Conservation (phyloP, 2,888 invertebrate species). For the Dendrolimus houi region DNA sequence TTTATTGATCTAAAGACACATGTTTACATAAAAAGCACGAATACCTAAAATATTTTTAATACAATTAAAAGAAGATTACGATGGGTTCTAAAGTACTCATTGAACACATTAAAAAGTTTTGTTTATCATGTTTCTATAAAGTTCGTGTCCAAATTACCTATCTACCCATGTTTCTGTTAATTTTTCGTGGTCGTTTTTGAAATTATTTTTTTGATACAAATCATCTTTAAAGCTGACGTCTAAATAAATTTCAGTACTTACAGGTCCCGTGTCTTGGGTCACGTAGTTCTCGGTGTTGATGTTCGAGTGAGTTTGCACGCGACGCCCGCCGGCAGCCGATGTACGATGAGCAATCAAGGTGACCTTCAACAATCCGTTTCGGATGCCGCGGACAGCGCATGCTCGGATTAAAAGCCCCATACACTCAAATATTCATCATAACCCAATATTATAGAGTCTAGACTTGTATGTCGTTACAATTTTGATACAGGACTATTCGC, state of each 20-base stretch:
- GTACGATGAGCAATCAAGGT: conserved; percentile 41
- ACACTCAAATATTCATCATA: conserved; percentile 30
- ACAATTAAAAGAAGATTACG: no score
- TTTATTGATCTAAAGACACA: no score
- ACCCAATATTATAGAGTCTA: conserved; percentile 14
- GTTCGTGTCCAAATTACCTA: no score
- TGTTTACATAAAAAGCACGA: no score
- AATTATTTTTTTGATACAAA: background rate
- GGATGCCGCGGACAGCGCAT: conserved; percentile 56
- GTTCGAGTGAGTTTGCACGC: conserved; percentile 15
- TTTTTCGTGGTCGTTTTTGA: background rate
- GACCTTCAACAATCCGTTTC: conserved; percentile 57
- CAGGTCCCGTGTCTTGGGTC: conserved; percentile 28
- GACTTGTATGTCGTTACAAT: conserved; percentile 11
- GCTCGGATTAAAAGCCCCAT: conserved; percentile 32
- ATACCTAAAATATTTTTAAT: no score
- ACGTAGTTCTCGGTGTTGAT: conserved; percentile 27
- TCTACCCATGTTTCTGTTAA: no score
- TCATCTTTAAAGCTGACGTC: background rate
- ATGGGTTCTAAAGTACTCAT: no score
- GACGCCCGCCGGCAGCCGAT: conserved; percentile 12
- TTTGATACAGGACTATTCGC: conserved; percentile 31
- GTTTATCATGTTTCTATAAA: no score
- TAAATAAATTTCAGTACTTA: background rate
- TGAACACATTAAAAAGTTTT: no score